phyloP scores from a whole-genome alignment of 2,888 invertebrate genomes.

The Lomographa bimaculata region DNA sequence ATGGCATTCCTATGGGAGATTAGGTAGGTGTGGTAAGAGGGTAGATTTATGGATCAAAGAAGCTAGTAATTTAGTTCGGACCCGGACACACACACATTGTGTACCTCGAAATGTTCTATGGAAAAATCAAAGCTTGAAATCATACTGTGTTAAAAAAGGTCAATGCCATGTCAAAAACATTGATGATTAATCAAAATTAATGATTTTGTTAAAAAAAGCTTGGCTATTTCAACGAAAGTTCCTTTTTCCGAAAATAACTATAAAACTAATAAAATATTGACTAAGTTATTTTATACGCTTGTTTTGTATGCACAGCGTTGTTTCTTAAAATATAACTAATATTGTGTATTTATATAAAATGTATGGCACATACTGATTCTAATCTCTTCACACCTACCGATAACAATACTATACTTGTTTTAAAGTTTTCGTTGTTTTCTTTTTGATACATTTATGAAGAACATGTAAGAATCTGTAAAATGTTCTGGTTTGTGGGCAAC shows the following conservation, averaged over 20 bases:
- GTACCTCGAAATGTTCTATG: conserved; percentile 12
- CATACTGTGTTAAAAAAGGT: conserved; percentile 36
- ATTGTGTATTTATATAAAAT: conserved; percentile 2
- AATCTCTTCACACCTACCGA: too few species aligned
- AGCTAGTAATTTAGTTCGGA: too few species aligned
- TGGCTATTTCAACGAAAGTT: conserved; percentile 11
- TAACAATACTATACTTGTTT: too few species aligned
- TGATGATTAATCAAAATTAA: too few species aligned
- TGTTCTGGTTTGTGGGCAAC: too few species aligned
- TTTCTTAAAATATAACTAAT: background rate
- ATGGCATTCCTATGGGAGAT: too few species aligned
- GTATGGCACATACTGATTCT: conserved; percentile 4
- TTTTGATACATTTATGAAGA: too few species aligned
- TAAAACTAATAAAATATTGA: conserved; percentile 1
- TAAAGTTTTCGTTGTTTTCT: too few species aligned
- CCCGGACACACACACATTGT: conserved; percentile 4
- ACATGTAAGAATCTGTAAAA: too few species aligned
- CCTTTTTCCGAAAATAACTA: conserved; percentile 4
- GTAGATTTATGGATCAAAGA: too few species aligned
- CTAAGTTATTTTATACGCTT: conserved; percentile 1
- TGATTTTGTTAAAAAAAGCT: too few species aligned
- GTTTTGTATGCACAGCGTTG: background rate
- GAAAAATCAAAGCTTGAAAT: conserved; percentile 4
- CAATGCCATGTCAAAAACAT: background rate
- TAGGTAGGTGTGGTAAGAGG: too few species aligned